These are phyloP conservation scores for Amniataba percoides DNA, from an alignment of 2,797 vertebrate species.

Conservation along the genomic window DNA sequence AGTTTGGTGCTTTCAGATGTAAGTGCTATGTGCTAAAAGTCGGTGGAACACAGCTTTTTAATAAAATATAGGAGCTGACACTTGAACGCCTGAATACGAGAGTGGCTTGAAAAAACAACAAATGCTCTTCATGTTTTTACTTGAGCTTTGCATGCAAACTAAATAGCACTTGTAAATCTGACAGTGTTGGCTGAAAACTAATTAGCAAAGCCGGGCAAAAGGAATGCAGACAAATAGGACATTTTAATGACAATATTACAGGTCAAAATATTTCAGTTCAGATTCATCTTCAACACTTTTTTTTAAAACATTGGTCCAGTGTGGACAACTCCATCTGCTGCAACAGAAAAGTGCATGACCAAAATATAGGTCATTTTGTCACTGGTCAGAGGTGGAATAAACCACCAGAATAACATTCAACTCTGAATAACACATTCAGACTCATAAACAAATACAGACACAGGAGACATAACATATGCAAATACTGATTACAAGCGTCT, in stretches of 20 bases:
- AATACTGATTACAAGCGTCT: slow-evolving; percentile 24
- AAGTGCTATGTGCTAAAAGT: slow-evolving; percentile 76
- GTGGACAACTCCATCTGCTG: slow-evolving; percentile 42
- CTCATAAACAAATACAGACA: slow-evolving; percentile 35
- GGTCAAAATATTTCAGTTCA: slow-evolving; percentile 64
- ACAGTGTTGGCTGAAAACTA: slow-evolving; percentile 47
- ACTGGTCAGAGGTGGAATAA: slow-evolving; percentile 42
- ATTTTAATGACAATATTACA: slow-evolving; percentile 64
- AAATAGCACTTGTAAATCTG: slow-evolving; percentile 66
- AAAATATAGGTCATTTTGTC: slow-evolving; percentile 62
- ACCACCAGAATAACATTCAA: slow-evolving; percentile 45
- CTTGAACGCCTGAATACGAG: slow-evolving; percentile 63
- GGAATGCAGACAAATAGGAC: slow-evolving; percentile 39
- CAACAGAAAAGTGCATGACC: slow-evolving; percentile 55
- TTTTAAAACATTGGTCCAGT: slow-evolving; percentile 47
- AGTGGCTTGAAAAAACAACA: slow-evolving; percentile 66
- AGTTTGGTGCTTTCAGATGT: slow-evolving; percentile 74
- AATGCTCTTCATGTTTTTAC: slow-evolving; percentile 70
- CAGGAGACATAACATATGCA: neutral
- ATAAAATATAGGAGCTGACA: slow-evolving; percentile 78
- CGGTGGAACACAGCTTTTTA: slow-evolving; percentile 71
- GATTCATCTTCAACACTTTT: slow-evolving; percentile 47
- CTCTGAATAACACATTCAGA: slow-evolving; percentile 73
- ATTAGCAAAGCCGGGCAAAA: slow-evolving; percentile 40
- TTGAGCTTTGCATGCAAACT: slow-evolving; percentile 60